Evolutionary conservation across 2,888 invertebrate species (phyloP), one percentile per base, ranked within the genome.

Genomic region (Sclerodermus sp.): DNA sequence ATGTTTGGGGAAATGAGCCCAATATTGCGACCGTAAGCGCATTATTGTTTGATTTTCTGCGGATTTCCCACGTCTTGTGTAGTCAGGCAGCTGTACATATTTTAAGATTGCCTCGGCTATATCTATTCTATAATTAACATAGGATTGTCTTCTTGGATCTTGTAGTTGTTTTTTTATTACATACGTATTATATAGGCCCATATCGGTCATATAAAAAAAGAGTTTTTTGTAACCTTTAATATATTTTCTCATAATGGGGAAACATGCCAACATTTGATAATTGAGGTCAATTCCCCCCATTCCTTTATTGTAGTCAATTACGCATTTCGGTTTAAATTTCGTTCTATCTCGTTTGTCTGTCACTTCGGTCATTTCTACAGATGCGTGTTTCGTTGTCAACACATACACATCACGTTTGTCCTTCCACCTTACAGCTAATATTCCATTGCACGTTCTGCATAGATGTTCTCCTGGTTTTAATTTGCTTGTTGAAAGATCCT

Each of bases 221-320:
- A 51, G 49, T 53, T 64, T 61, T 51, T 47, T 53, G 37, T 60
- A 64, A 9, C 58, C 49, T 42, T 60, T 64, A 12, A 59, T 29
- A 34, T 15, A 48, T 48, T 58, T 53, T 43, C 53, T 47, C 55
- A 57, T 64, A 34, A 62, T 42, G 15, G 55, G 58, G 41, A 57
- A 63, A 53, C 48, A 52, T 29, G 58, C 49, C 41, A 51, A 43
- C 37, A 42, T 40, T 42, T 55, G 51, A 40, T 62, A 58, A 40
- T 55, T 45, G 12, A 29, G 23, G 42, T 63, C 55, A 18, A 62
- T 49, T 1, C 56, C 57, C 38, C 53, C 52, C 62, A 58, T 62
- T 8, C 47, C 34, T 14, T 47, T 47, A 39, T 63, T 63, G 37
- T 60, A 63, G 9, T 57, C 50, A 8, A 58, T 13, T 5, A 62